These are phyloP conservation scores for Hormaphis cornu DNA, from an alignment of 1,140 invertebrate species.

Conservation along the genomic window DNA sequence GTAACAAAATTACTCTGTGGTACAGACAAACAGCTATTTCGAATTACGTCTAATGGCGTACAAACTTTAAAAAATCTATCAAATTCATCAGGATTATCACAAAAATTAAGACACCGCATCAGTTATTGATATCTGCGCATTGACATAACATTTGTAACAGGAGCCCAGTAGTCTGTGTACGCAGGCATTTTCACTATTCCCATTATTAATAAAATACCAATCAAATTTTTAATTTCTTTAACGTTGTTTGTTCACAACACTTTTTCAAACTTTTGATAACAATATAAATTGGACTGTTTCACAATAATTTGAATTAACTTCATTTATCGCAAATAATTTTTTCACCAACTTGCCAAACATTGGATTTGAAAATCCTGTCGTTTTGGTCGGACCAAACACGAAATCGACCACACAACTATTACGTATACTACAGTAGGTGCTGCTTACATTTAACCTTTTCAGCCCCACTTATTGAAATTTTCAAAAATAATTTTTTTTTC, in stretches of 20 bases:
- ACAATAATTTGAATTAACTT: constrained; percentile 34
- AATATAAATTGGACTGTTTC: constrained; percentile 35
- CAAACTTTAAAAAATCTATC: constrained; percentile 41
- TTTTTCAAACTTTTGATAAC: constrained; percentile 28
- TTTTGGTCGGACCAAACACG: no score
- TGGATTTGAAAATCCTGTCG: no score
- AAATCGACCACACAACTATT: no score
- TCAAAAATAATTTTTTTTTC: no score
- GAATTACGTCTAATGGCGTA: constrained; percentile 38
- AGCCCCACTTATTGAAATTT: no score
- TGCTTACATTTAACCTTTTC: no score
- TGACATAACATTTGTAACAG: constrained; percentile 38
- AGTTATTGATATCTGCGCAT: constrained; percentile 39
- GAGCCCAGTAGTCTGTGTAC: constrained; percentile 37
- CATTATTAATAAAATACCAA: constrained; percentile 37
- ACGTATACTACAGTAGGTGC: no score
- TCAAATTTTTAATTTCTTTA: constrained; percentile 37
- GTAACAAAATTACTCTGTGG: constrained; percentile 40
- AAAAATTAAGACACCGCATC: constrained; percentile 39
- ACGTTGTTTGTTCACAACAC: constrained; percentile 15
- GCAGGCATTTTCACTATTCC: constrained; percentile 34
- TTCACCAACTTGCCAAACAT: no score
- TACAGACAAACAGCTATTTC: constrained; percentile 39
- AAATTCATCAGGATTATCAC: constrained; percentile 37
- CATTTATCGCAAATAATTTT: no score